phyloP scores from a whole-genome alignment of 2,113 vertebrate genomes.

The Sapayoa aenigma region DNA sequence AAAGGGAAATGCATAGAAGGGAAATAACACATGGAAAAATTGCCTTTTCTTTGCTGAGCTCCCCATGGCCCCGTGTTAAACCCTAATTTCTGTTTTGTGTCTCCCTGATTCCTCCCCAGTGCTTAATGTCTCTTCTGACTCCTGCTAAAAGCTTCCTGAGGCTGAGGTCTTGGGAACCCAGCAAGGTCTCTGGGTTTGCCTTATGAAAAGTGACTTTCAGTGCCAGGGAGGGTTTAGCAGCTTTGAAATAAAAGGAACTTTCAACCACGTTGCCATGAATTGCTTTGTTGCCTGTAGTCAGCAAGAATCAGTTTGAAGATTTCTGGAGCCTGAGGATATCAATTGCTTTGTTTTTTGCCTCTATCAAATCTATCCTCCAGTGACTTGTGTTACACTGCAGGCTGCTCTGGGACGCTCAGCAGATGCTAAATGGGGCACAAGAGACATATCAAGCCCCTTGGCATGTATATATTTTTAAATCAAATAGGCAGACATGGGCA shows the following conservation, averaged over 20 bases:
- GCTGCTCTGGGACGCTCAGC: slow-evolving; percentile 61
- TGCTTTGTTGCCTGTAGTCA: slow-evolving; percentile 67
- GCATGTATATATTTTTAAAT: slow-evolving; percentile 74
- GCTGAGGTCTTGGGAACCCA: slow-evolving; percentile 39
- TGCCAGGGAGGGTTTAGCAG: slow-evolving; percentile 56
- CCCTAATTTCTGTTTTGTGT: slow-evolving; percentile 44
- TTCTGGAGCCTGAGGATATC: slow-evolving; percentile 67
- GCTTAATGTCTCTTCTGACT: slow-evolving; percentile 43
- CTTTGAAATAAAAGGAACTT: slow-evolving; percentile 56
- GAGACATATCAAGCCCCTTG: slow-evolving; percentile 64
- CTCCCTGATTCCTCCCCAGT: slow-evolving; percentile 25
- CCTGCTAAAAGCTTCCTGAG: slow-evolving; percentile 47
- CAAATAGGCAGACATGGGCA: slow-evolving; percentile 64
- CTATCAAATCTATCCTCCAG: slow-evolving; percentile 64
- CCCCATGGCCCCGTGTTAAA: not conserved
- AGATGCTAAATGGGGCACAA: slow-evolving; percentile 71
- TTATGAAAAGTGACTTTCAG: slow-evolving; percentile 59
- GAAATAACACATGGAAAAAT: not conserved
- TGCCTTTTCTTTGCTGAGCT: not conserved
- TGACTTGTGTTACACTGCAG: slow-evolving; percentile 63
- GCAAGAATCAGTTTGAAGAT: slow-evolving; percentile 63
- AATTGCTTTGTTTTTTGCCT: slow-evolving; percentile 70
- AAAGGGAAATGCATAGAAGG: not conserved
- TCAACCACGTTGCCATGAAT: slow-evolving; percentile 46
- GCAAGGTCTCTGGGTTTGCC: slow-evolving; percentile 29